Evolutionary conservation across 2,113 vertebrate species (phyloP), one percentile per base, ranked within the genome.

Genomic region (Barnardius zonarius): DNA sequence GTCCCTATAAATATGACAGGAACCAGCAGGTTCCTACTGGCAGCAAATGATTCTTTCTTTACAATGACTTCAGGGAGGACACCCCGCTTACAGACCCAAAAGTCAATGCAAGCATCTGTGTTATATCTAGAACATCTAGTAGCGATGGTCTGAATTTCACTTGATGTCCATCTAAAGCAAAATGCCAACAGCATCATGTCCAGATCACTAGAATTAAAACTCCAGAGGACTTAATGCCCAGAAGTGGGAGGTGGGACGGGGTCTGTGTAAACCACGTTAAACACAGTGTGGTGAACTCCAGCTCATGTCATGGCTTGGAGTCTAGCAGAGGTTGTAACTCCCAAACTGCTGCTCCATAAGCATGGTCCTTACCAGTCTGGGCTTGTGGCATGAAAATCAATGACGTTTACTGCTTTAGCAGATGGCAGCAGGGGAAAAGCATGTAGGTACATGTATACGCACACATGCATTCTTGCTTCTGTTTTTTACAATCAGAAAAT

Each of bases 391-490:
- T 33, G 46, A 20, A 72, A 67, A 17, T n/a, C n/a, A 44, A 3
- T 67, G 76, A 81, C 2, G 33, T 13, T 2, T 33, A 35, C 33
- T 88, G 57, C 81, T 31, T 51, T 9, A 88, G 66, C 51, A 75
- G 83, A 80, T 61, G 82, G 62, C 82, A 93, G 67, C 30, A 43
- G 44, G 11, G 30, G 39, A 37, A 82, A 54, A 80, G 63, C 89
- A 2, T 69, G 83, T 66, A 86, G 49, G 27, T 24, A 35, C 79
- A 76, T 0, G 44, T 18, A 37, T 4, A 54, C 13, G 18, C 43
- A 64, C 83, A 41, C 18, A 18, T 1, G 20, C n/a, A 9, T 59
- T 41, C 80, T 15, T 0, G 1, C 30, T 63, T 0, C 0, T 15
- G 8, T 13, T 85, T 74, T 27, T 67, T 24, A 13, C 62, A 83